These are phyloP conservation scores for Lochmaea crataegi DNA, from an alignment of 2,888 invertebrate genomes.

Conservation along the genomic window DNA sequence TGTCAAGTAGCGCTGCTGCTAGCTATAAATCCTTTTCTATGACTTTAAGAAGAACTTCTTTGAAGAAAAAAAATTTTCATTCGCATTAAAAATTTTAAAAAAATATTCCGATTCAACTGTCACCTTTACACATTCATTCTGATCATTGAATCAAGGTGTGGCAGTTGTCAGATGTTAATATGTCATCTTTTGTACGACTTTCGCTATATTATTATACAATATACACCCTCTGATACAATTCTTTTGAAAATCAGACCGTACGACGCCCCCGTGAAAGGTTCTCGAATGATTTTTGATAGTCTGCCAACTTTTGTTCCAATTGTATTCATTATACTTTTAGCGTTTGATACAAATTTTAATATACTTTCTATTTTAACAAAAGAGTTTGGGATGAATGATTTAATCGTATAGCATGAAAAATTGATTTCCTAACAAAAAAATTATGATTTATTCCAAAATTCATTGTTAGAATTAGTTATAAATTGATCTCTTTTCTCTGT, in stretches of 20 bases:
- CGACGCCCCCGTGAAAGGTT: conserved; percentile 6
- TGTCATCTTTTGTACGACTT: conserved; percentile 13
- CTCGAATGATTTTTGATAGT: conserved; percentile 11
- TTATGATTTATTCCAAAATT: background rate
- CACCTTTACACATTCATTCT: background rate
- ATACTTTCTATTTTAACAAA: background rate
- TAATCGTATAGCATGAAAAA: background rate
- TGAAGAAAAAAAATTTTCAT: background rate
- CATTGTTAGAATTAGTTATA: background rate
- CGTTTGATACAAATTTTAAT: conserved; percentile 16
- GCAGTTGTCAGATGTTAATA: conserved; percentile 14
- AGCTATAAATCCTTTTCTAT: too few relatives aligned
- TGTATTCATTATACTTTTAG: background rate
- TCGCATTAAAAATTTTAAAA: background rate
- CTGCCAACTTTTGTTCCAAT: conserved; percentile 12
- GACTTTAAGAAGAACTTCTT: background rate
- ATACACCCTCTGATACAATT: conserved; percentile 16
- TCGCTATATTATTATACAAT: conserved; percentile 19
- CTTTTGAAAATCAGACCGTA: conserved; percentile 9
- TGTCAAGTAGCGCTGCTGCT: too few relatives aligned
- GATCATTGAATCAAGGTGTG: conserved; percentile 13
- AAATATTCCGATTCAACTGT: background rate
- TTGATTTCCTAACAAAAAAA: background rate
- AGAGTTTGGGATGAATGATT: background rate
- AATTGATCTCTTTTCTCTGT: too few relatives aligned